phyloP scores from a whole-genome alignment of 2,113 vertebrate species.

The Euleptes europaea region DNA sequence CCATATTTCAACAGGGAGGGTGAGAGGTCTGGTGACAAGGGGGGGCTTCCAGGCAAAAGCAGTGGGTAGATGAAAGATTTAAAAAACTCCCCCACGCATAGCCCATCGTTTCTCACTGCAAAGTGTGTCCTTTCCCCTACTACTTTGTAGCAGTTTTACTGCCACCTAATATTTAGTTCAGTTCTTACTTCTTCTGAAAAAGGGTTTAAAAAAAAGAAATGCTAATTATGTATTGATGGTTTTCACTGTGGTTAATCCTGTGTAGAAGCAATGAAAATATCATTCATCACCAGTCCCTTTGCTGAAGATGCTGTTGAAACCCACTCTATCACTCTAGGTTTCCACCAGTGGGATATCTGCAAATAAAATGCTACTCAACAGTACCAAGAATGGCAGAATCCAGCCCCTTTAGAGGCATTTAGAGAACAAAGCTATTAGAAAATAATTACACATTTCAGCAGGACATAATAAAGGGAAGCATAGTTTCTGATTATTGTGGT shows the following conservation, averaged over 20 bases:
- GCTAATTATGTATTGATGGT: background rate
- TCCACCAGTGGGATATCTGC: fast-evolving
- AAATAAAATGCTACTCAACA: fast-evolving
- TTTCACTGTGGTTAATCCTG: background rate
- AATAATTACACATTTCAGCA: background rate
- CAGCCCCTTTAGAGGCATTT: background rate
- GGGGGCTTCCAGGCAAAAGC: background rate
- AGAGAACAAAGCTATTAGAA: background rate
- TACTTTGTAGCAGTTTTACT: background rate
- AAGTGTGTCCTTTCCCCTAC: background rate
- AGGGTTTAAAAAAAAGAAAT: background rate
- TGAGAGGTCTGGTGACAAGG: background rate
- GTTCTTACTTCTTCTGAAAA: background rate
- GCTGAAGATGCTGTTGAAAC: background rate
- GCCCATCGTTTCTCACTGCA: background rate
- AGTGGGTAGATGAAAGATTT: background rate
- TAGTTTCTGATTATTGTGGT: conserved; percentile 14
- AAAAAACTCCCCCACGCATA: background rate
- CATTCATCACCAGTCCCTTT: background rate
- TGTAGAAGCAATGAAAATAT: background rate
- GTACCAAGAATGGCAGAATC: background rate
- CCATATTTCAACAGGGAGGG: no score
- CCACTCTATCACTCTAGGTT: background rate
- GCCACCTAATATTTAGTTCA: background rate
- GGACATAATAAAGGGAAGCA: background rate